Evolutionary conservation across 2,113 vertebrate species (phyloP), one percentile per base, ranked within the genome.

Genomic region (Chloebia gouldiae): DNA sequence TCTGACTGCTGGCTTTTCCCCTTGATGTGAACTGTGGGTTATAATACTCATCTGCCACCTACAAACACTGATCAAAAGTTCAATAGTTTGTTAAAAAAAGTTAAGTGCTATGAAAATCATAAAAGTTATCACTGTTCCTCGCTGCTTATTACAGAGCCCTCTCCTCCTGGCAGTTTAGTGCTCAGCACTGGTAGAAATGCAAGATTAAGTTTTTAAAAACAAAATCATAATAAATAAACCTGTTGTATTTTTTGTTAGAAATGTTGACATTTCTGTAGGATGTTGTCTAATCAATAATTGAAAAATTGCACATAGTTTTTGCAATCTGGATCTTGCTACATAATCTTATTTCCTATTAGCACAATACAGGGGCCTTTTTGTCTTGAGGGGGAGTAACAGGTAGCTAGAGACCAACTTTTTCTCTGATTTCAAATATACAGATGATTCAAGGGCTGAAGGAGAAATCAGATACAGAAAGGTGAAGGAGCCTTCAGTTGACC

Each of bases 331-430:
- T 89, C 39, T 68, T 70, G 13, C 45, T 72, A 0, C 33, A 12
- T 49, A 54, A 18, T 21, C 66, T 65, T 35, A 4, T 47, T 56
- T 60, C n/a, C 51, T 75, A 4, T 25, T 31, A 49, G 23, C 7
- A 11, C 2, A 3, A 1, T 2, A 31, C 63, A 60, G 21, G 50
- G 1, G 8, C 10, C 14, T 4, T 81, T 80, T 35, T 44, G 21
- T 15, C 20, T 61, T 44, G 10, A 8, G 10, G 5, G 7, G 5
- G 2, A 17, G 3, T 42, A 50, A n/a, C 8, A 47, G 1, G 0
- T 30, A n/a, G 3, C 8, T 37, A 53, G 44, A 87, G 37, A 49
- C 13, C 33, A 44, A 23, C 12, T 7, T 66, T 65, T 77, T 28
- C 37, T 86, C 49, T 54, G 71, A 39, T 10, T 81, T 60, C 44